Conservation (phyloP, 2,113 vertebrate genomes). For the Phrynosoma blainvillii region DNA sequence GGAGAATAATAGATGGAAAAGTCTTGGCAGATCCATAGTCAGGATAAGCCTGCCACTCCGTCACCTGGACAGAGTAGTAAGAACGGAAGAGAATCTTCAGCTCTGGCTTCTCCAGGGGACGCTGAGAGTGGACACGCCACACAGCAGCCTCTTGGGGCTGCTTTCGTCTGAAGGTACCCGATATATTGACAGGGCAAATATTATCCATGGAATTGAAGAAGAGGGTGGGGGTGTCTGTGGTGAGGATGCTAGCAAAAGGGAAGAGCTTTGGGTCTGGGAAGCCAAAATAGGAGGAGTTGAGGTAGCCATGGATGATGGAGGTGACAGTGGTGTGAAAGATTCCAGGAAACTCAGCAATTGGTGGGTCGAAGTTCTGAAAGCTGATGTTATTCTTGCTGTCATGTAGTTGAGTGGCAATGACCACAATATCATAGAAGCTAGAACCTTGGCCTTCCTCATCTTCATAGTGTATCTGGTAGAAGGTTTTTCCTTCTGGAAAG, state of each 20-base stretch:
- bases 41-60: slow-evolving; percentile 90
- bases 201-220: slow-evolving; percentile 92
- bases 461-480: slow-evolving; percentile 87
- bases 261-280: slow-evolving; percentile 95
- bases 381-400: slow-evolving; percentile 80
- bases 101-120: slow-evolving; percentile 84
- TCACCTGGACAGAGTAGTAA: slow-evolving; percentile 95
- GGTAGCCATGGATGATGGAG: slow-evolving; percentile 94
- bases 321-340: slow-evolving; percentile 87
- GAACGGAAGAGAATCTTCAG: slow-evolving; percentile 96
- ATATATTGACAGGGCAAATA: slow-evolving; percentile 93
- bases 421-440: slow-evolving; percentile 89
- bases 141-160: slow-evolving; percentile 94
- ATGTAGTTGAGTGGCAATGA: slow-evolving; percentile 89
- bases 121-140: slow-evolving; percentile 91
- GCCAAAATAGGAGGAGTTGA: slow-evolving; percentile 95
- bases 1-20: slow-evolving; percentile 87
- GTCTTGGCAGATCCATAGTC: slow-evolving; percentile 78
- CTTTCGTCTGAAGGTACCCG: slow-evolving; percentile 86
- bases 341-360: slow-evolving; percentile 75
- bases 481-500: slow-evolving; percentile 80
- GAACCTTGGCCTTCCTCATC: slow-evolving; percentile 73
- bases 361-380: slow-evolving; percentile 84
- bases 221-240: slow-evolving; percentile 82
- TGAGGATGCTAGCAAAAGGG: slow-evolving; percentile 90